phyloP scores from a whole-genome alignment of 2,888 invertebrate species.

The Agrochola circellaris region DNA sequence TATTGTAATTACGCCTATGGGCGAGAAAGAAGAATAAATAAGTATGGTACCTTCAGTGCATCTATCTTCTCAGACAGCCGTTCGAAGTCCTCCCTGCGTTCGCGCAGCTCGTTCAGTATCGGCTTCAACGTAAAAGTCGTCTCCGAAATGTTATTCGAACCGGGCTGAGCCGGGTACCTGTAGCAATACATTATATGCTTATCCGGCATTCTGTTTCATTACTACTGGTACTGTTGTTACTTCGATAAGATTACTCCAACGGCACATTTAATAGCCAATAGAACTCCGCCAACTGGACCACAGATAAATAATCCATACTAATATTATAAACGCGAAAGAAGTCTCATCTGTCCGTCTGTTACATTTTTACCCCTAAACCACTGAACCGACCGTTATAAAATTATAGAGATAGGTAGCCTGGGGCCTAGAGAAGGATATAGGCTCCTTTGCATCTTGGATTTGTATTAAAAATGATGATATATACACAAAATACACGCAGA shows the following conservation, averaged over 20 bases:
- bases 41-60: conserved; percentile 91
- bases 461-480: not conserved
- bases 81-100: conserved; percentile 95
- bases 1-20: not conserved
- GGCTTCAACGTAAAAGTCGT: conserved; percentile 92
- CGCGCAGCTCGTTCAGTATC: conserved; percentile 94
- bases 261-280: conserved; percentile 11
- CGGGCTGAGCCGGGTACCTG: conserved; percentile 89
- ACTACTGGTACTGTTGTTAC: not conserved
- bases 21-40: not conserved
- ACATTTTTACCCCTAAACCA: not conserved
- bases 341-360: not conserved
- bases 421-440: not conserved
- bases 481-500: not conserved
- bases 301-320: not conserved
- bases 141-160: conserved; percentile 87
- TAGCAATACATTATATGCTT: not conserved
- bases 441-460: not conserved
- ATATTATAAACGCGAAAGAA: not conserved
- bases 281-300: not conserved
- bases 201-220: not conserved
- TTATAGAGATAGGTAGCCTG: not conserved
- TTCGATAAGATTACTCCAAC: not conserved
- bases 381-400: not conserved
- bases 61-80: conserved; percentile 95